Conservation (phyloP, 2,113 vertebrate species). For the Entomyzon cyanotis region DNA sequence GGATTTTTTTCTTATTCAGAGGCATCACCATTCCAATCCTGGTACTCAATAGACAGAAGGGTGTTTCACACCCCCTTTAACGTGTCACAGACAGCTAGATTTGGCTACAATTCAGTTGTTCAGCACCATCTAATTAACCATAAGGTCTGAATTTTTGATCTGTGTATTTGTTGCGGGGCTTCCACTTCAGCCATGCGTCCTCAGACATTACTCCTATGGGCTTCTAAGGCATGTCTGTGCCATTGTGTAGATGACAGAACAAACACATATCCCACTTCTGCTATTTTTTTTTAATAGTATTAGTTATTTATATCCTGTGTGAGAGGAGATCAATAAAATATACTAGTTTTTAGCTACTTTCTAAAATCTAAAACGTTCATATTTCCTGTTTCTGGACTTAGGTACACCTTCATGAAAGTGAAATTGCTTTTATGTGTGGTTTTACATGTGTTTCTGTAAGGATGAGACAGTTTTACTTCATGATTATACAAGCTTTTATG, state of each 20-base stretch:
- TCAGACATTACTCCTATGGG: fast-evolving
- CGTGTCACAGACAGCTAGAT: not conserved
- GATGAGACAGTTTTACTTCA: not conserved
- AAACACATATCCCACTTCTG: not conserved
- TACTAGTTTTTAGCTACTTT: not conserved
- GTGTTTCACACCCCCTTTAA: not conserved
- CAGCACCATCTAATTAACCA: not conserved
- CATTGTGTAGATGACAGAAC: not conserved
- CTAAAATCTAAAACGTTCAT: not conserved
- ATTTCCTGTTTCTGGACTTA: not conserved
- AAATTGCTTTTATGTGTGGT: not conserved
- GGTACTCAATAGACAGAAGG: not conserved
- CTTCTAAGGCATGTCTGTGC: not conserved
- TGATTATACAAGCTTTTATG: not conserved
- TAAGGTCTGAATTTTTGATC: not conserved
- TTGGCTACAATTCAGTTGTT: not conserved
- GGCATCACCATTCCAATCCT: not conserved
- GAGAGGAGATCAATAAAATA: not conserved
- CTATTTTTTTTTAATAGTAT: not conserved
- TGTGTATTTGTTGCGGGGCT: not conserved
- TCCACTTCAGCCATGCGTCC: not conserved
- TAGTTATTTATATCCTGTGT: not conserved
- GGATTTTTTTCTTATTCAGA: not conserved
- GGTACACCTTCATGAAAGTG: not conserved
- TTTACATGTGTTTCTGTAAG: not conserved